Evolutionary conservation across 2,113 vertebrate genomes (phyloP), one percentile per base, ranked within the genome.

Genomic region (Panurus biarmicus): DNA sequence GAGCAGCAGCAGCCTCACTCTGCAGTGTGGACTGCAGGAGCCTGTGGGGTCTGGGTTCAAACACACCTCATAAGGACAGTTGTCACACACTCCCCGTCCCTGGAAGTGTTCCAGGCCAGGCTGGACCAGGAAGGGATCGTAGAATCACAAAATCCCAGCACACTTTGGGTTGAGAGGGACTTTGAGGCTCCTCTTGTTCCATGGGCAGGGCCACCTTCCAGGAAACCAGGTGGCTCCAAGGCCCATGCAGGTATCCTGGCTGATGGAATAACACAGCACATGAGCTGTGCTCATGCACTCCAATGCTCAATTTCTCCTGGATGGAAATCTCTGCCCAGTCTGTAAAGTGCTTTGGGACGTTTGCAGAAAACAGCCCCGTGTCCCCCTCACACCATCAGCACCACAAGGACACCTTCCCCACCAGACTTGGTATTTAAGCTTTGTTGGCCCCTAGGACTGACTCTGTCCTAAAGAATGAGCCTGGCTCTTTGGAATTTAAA

Each of bases 361-460:
- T 25, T 66, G 51, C 51, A 74, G 86, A 2, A 40, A 35, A 11
- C 48, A 84, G 23, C 20, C 0, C 36, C 0, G 6, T 17, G 31
- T 8, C 21, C 33, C 4, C 10, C 20, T 0, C 6, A 2, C 6
- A 8, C 26, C 17, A 0, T 3, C 38, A 6, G 26, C 47, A 11
- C 21, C 0, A 0, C 1, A 2, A 35, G 40, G 4, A 5, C 35
- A 13, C 11, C n/a, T 33, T 33, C 58, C 44, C 58, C 8, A 4
- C 15, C 20, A 35, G 6, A 24, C 4, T 2, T 14, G n/a, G 12
- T 3, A 4, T 31, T 42, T 16, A 2, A 10, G 5, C 25, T 54
- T 38, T 24, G 5, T 11, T 10, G 25, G 33, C 66, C 53, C 65
- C 31, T 1, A 20, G 58, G 31, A 29, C 2, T 29, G 65, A 15